Percentiles rank a stretch among this genome's conserved stretches.
These are phyloP conservation scores for Sinhomidia bicolor DNA, from an alignment of 2,888 invertebrate genomes.

Conservation along the genomic window DNA sequence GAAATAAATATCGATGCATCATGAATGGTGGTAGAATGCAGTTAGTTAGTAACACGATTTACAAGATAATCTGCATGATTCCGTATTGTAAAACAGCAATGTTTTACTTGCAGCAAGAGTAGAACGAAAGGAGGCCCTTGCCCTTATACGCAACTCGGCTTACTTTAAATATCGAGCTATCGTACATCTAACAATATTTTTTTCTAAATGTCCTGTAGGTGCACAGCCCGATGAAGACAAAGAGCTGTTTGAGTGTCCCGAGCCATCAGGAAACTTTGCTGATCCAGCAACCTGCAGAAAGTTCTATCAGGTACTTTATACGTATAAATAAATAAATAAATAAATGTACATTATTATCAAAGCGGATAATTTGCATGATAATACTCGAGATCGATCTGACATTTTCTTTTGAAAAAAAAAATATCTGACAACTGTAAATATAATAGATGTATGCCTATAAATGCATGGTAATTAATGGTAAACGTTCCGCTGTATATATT, in stretches of 20 bases:
- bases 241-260: conserved; percentile 90
- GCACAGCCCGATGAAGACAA: conserved; percentile 83
- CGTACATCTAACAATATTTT: not conserved
- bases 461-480: not conserved
- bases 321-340: too few species aligned
- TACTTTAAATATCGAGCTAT: not conserved
- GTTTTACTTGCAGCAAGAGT: not conserved
- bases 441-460: not conserved
- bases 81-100: conserved; percentile 10
- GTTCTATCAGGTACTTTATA: conserved; percentile 89
- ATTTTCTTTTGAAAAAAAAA: conserved; percentile 51
- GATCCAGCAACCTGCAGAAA: conserved; percentile 93
- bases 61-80: conserved; percentile 8
- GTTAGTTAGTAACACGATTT: conserved; percentile 6
- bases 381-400: not conserved
- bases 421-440: not conserved
- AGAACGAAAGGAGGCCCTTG: conserved; percentile 18
- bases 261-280: conserved; percentile 91
- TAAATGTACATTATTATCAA: too few species aligned
- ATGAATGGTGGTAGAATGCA: not conserved
- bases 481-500: not conserved
- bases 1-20: not conserved
- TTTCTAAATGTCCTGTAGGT: conserved; percentile 13
- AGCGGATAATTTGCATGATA: not conserved
- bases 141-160: not conserved